Conservation (phyloP, 2,797 vertebrate species). For the Enteromius argenteus region DNA sequence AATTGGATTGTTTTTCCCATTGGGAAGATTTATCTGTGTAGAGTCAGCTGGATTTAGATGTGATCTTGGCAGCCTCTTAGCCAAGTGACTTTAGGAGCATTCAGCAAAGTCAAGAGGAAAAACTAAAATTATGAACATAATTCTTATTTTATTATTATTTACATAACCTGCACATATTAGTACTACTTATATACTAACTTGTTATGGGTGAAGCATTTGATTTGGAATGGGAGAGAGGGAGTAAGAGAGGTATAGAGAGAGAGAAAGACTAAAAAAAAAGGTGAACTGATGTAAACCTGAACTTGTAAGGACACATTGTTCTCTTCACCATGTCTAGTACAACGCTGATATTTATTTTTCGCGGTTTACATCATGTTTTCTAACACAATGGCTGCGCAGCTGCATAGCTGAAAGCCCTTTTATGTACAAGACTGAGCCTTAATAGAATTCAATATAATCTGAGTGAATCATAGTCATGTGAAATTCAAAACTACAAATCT, state of each 20-base stretch:
- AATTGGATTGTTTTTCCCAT: constrained; percentile 60
- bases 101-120: not conserved
- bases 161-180: not conserved
- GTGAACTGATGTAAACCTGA: constrained; percentile 56
- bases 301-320: constrained; percentile 64
- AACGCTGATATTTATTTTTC: constrained; percentile 53
- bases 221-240: not conserved
- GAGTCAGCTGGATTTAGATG: constrained; percentile 29
- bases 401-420: constrained; percentile 2
- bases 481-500: constrained; percentile 6
- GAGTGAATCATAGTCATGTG: constrained; percentile 3
- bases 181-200: not conserved
- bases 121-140: constrained; percentile 15
- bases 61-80: constrained; percentile 2
- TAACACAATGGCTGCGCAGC: constrained; percentile 26
- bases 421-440: constrained; percentile 4
- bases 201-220: not conserved
- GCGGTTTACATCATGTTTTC: constrained; percentile 17
- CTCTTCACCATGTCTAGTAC: constrained; percentile 59
- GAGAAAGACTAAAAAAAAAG: constrained; percentile 31
- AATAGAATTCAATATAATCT: constrained; percentile 22
- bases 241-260: constrained; percentile 13
- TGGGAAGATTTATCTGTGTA: constrained; percentile 42
- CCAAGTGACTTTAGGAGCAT: not conserved
- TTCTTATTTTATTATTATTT: not conserved